Evolutionary conservation across 2,888 invertebrate genomes (phyloP), one percentile per base, ranked within the genome.

Genomic region (Phaonia tiefii): DNA sequence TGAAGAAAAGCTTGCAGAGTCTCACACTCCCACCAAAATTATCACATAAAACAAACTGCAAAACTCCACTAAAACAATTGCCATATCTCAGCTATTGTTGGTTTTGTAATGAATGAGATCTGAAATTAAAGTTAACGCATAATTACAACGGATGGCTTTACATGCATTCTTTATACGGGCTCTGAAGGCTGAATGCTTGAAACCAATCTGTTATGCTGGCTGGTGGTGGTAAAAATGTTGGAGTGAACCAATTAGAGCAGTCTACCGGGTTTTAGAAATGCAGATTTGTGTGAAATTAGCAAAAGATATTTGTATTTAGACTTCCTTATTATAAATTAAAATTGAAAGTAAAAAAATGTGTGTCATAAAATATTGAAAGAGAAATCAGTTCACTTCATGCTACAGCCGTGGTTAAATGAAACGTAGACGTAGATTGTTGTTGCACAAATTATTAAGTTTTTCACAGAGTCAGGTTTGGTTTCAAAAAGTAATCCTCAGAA

Each of bases 11-110:
- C 60, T 54, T 39, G 60, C 66, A 74, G 74, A 58, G 46, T 75
- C 75, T 81, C 77, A 75, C 80, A 81, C 80, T 77, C 80, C 77
- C 67, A 70, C 73, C 76, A 74, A 74, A 31, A 13, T 44, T 54
- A 71, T 25, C 70, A 46, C 71, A 63, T 39, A 58, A 63, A 63
- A 42, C n/a, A 39, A n/a, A 49, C 49, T 10, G 22, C 22, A 63
- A 42, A 39, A 60, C 37, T n/a, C 39, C 3, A 5, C 31, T 31
- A 31, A 31, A 31, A 63, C 42, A 39, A 63, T 63, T 63, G 63
- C 39, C 13, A 37, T 63, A 60, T 42, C 42, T 63, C 42, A 13
- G 8, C 26, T 56, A 26, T 51, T 13, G 49, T 49, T 49, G 15
- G 5, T 60, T 73, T 80, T 76, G 54, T 70, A 74, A 70, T 66